Evolutionary conservation across 2,113 vertebrate species (phyloP).

Genomic region (Euleptes europaea): DNA sequence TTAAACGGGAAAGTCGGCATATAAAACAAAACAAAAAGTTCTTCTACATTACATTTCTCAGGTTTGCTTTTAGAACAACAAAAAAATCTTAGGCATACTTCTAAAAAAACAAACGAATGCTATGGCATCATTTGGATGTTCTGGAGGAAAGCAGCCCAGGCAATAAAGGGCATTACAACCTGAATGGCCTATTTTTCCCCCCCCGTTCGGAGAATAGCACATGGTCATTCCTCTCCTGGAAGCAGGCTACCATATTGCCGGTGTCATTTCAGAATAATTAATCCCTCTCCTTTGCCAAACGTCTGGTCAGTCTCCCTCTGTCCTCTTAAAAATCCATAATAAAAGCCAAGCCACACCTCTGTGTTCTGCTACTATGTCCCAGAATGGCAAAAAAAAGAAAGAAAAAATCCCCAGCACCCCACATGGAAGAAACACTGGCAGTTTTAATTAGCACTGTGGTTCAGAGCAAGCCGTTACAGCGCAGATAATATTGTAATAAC

Average conservation of each 20-base stretch:
- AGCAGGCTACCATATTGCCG: rapidly evolving
- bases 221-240: background rate
- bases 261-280: too few relatives aligned
- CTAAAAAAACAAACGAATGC: too few relatives aligned
- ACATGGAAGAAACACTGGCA: slow-evolving; percentile 37
- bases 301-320: background rate
- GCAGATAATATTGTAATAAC: slow-evolving; percentile 42
- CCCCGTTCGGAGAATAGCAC: background rate
- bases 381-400: slow-evolving; percentile 30
- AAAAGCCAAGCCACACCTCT: background rate
- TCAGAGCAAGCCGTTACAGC: background rate
- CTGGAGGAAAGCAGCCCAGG: background rate
- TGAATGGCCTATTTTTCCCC: background rate
- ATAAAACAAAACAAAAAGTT: too few relatives aligned
- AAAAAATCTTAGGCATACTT: too few relatives aligned
- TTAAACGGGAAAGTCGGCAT: too few relatives aligned
- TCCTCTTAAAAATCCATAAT: background rate
- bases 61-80: too few relatives aligned
- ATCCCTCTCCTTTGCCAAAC: background rate
- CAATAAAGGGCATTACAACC: background rate
- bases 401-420: too few relatives aligned
- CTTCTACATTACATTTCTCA: background rate
- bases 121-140: too few relatives aligned
- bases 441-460: slow-evolving; percentile 49
- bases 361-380: slow-evolving; percentile 33